Percentiles rank a stretch among this genome's conserved stretches.
These are phyloP conservation scores for Physocephala rufipes DNA, from an alignment of 2,888 invertebrate species.

Conservation along the genomic window DNA sequence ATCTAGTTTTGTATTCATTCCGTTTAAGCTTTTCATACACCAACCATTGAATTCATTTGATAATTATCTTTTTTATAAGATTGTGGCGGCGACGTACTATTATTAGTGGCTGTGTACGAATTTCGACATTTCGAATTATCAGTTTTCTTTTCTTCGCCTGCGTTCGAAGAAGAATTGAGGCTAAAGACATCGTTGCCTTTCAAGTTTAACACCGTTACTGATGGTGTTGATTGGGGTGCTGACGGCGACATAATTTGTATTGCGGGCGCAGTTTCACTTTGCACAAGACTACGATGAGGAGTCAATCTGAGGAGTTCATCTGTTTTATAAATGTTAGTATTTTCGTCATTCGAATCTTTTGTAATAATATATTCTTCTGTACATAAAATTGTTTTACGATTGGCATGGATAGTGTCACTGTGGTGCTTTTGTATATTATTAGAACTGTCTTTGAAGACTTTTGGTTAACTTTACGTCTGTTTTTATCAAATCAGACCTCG, in stretches of 20 bases:
- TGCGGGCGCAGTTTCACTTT: slow-evolving; percentile 61
- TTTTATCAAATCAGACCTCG: no score
- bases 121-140: not conserved
- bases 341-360: no score
- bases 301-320: no score
- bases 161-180: slow-evolving; percentile 9
- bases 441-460: no score
- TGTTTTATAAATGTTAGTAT: no score
- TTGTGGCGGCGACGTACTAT: slow-evolving; percentile 36
- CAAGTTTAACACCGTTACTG: slow-evolving; percentile 32
- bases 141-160: slow-evolving; percentile 28
- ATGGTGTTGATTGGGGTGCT: no score
- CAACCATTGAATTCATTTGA: slow-evolving; percentile 84
- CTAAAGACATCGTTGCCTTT: slow-evolving; percentile 32
- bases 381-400: no score
- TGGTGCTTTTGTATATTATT: not conserved
- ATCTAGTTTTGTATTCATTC: slow-evolving; percentile 79
- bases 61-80: slow-evolving; percentile 67
- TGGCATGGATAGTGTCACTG: no score
- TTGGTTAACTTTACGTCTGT: slow-evolving; percentile 16
- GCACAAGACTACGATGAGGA: slow-evolving; percentile 54
- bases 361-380: no score
- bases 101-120: slow-evolving; percentile 39
- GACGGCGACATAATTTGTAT: slow-evolving; percentile 49
- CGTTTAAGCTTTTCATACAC: slow-evolving; percentile 78